Base-by-base conservation (phyloP, 2,888 invertebrate species). In the Cheilosia grossa region DNA sequence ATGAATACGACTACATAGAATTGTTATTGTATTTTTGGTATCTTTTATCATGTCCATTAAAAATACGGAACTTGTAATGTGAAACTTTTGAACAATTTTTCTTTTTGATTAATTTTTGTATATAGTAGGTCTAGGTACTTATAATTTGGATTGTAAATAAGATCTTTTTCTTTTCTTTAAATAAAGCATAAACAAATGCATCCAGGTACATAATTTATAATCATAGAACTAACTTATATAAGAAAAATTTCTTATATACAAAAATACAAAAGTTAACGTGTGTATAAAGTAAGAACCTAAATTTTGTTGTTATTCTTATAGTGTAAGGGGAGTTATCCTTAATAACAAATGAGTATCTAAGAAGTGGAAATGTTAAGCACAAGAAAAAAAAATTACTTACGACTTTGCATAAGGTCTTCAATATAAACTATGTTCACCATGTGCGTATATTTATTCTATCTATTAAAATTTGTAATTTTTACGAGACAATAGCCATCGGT, bases 161-260 rank as follows among this genome's bases (percentile, higher is more conserved):
- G 21, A 64, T 37, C 19, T 7, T 21, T 64, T 27, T 61, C 27
- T 47, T 7, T 21, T 63, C n/a, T 61, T n/a, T 54, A 77, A 72
- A 47, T 54, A 75, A 81, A 75, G 69, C 59, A 61, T 51, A 79
- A 66, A 72, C 70, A 53, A 77, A 64, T 77, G 63, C 64, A 75
- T 70, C 53, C 82, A 82, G 78, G 82, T 82, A 82, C 82, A 73
- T 37, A 70, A 63, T 63, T 56, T 7, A 33, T 61, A 54, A 47
- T 54, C 40, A 47, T 70, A 70, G 47, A 61, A 77, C 67, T 67
- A 77, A 66, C 63, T 63, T 73, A 73, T 63, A 63, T 54, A 33
- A 61, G 42, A 53, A 9, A 33, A 17, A 54, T 42, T 33, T 56
- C 53, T 54, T 54, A 33, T n/a, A 56, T n/a, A 53, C 37, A 72